Conservation (phyloP, 2,113 vertebrate species). For the Burhinus bistriatus region DNA sequence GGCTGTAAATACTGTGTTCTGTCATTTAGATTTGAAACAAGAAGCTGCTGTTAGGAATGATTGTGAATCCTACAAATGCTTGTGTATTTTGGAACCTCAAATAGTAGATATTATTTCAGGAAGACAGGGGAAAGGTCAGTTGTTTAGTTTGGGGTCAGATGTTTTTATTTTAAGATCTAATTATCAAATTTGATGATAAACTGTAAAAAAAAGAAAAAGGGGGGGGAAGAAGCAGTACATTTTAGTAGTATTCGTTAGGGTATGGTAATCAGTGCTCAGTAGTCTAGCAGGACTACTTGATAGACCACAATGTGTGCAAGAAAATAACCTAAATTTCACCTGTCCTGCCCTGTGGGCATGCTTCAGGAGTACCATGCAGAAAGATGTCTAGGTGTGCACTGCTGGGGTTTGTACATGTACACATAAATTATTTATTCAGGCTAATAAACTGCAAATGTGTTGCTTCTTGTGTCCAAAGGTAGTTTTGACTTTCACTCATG, state of each 20-base stretch:
- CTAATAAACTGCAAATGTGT: not conserved
- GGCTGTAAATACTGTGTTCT: not conserved
- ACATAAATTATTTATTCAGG: not conserved
- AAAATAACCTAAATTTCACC: not conserved
- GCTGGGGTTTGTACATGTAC: not conserved
- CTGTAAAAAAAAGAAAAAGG: not conserved
- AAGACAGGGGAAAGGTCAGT: not conserved
- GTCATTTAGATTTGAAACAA: not conserved
- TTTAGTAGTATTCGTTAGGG: not conserved
- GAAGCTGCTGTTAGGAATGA: not conserved
- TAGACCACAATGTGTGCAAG: not conserved
- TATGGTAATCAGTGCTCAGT: not conserved
- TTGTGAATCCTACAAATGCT: not conserved
- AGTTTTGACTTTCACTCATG: not conserved
- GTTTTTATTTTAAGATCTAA: not conserved
- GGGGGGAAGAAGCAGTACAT: not conserved
- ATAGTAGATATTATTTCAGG: not conserved
- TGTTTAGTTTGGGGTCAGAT: not conserved
- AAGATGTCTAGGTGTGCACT: not conserved
- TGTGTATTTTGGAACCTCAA: not conserved
- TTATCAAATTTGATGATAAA: not conserved
- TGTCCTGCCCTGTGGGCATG: not conserved
- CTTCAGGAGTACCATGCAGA: not conserved
- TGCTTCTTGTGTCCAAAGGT: not conserved
- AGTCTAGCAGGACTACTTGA: not conserved